Evolutionary conservation across 2,797 vertebrate genomes (phyloP).

Genomic region (Chiloscyllium punctatum): DNA sequence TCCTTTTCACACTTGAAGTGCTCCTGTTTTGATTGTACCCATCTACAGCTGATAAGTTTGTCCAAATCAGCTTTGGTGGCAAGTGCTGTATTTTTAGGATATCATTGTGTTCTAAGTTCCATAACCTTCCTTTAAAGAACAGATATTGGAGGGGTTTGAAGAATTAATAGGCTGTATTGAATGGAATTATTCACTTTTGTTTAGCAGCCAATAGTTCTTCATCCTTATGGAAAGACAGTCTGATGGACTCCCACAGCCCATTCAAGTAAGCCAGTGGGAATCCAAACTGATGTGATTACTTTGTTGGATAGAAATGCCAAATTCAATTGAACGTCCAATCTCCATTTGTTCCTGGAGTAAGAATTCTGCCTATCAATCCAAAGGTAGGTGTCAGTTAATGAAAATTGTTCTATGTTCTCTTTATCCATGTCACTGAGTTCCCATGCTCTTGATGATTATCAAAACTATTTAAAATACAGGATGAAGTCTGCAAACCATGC

Average conservation of each 20-base stretch:
- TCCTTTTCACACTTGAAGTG: neutral
- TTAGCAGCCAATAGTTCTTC: neutral
- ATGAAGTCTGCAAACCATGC: neutral
- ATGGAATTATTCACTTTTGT: neutral
- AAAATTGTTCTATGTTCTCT: neutral
- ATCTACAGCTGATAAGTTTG: neutral
- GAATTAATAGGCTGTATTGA: neutral
- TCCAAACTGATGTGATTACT: neutral
- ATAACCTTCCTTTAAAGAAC: neutral
- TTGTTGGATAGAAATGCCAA: neutral
- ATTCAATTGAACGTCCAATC: neutral
- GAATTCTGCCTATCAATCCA: neutral
- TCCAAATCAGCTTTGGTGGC: neutral
- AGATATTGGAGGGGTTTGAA: neutral
- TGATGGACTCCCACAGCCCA: neutral
- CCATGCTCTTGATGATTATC: neutral
- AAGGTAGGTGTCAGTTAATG: neutral
- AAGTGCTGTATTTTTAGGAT: neutral
- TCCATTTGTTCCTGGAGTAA: neutral
- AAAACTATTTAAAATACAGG: neutral
- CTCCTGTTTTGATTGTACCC: neutral
- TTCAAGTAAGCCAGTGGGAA: neutral
- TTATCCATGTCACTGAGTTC: neutral
- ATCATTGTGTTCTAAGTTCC: neutral
- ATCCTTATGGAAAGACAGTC: neutral